Evolutionary conservation across 2,888 invertebrate genomes (phyloP).

Genomic region (Drosophila mettleri): DNA sequence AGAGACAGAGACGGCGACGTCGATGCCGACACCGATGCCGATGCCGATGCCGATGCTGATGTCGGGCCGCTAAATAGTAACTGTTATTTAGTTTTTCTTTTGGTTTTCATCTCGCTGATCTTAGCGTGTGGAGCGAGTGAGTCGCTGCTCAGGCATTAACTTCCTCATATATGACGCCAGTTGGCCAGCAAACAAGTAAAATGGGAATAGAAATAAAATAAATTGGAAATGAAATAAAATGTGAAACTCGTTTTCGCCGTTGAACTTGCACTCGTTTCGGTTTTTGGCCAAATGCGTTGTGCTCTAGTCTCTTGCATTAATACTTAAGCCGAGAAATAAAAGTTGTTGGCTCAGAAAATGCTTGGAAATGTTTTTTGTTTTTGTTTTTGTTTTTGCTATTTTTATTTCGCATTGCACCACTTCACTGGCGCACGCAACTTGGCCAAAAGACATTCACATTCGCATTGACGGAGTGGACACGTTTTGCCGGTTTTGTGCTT

Average conservation of each 20-base stretch:
- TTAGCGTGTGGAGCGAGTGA: slow-evolving; percentile 47
- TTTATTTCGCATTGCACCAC: slow-evolving; percentile 38
- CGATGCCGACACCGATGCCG: not conserved
- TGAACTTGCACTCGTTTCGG: slow-evolving; percentile 78
- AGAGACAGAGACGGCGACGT: slow-evolving; percentile 12
- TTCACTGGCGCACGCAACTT: slow-evolving; percentile 60
- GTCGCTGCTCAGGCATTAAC: slow-evolving; percentile 65
- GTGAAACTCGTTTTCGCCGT: slow-evolving; percentile 71
- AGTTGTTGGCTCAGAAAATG: slow-evolving; percentile 48
- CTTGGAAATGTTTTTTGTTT: slow-evolving; percentile 30
- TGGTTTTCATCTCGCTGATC: slow-evolving; percentile 25
- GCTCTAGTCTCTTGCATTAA: slow-evolving; percentile 39
- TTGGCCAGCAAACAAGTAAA: slow-evolving; percentile 32
- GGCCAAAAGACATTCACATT: slow-evolving; percentile 49
- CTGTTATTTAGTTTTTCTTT: slow-evolving; percentile 75
- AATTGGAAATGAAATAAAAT: slow-evolving; percentile 43
- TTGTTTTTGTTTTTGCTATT: too few species aligned
- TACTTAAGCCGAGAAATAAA: slow-evolving; percentile 67
- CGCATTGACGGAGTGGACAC: slow-evolving; percentile 52
- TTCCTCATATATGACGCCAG: slow-evolving; percentile 64
- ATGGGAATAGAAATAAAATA: slow-evolving; percentile 19
- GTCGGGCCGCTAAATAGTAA: slow-evolving; percentile 70
- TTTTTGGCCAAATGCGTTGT: slow-evolving; percentile 32
- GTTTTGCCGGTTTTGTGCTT: slow-evolving; percentile 72
- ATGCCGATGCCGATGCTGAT: slow-evolving; percentile 5